Evolutionary conservation across 2,797 vertebrate genomes (phyloP).

Genomic region (Epinephelus coioides): DNA sequence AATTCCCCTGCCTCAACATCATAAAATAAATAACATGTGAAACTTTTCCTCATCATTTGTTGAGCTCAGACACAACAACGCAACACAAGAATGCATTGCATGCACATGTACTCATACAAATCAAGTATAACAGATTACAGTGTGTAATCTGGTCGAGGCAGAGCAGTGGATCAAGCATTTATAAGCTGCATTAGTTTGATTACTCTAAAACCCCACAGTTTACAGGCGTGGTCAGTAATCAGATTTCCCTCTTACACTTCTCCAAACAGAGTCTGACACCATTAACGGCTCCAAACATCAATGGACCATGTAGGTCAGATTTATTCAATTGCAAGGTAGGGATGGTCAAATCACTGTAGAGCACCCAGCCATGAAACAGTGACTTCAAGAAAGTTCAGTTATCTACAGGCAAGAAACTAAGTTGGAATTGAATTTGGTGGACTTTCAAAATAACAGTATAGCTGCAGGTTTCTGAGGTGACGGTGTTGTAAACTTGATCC

Average conservation of each 20-base stretch:
- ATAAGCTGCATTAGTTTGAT: constrained; percentile 80
- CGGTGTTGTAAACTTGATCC: too few relatives aligned
- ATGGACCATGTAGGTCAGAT: not conserved
- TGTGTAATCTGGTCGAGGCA: constrained; percentile 66
- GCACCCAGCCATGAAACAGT: not conserved
- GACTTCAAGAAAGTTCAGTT: not conserved
- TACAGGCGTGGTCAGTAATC: constrained; percentile 60
- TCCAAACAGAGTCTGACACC: constrained; percentile 28
- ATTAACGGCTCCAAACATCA: constrained; percentile 24
- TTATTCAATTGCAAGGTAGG: not conserved
- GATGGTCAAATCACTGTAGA: not conserved
- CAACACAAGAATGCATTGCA: constrained; percentile 27
- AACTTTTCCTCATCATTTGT: not conserved
- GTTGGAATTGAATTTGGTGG: not conserved
- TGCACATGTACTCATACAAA: constrained; percentile 26
- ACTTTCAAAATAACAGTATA: not conserved
- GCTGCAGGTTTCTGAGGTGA: too few relatives aligned
- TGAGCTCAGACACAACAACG: not conserved
- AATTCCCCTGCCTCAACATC: not conserved
- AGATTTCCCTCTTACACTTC: constrained; percentile 45
- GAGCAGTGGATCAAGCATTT: constrained; percentile 63
- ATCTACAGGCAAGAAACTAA: not conserved
- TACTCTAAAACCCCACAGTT: constrained; percentile 66
- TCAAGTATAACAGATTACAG: constrained; percentile 61
- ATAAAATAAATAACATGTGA: too few relatives aligned